Base-by-base conservation (phyloP, 2,797 vertebrate genomes). In the Heterohyrax brucei region DNA sequence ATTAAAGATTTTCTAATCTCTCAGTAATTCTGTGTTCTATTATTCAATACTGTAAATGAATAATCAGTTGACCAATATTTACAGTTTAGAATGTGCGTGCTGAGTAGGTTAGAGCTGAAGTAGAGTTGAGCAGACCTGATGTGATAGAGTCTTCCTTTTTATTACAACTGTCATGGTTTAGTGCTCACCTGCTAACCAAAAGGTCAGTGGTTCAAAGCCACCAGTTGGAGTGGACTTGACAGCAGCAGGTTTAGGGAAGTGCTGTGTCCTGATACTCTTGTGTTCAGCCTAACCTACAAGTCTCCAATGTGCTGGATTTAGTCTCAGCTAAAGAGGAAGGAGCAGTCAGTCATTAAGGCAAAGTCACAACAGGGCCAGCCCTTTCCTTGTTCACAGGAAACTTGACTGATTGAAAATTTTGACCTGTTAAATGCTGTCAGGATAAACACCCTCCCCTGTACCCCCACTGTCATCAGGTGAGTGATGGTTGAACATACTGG, bases 381-480 rank as follows among this genome's bases (percentile, higher is more conserved):
- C 48, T 91, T 96, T 89, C 59, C 75, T 93, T 91, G 16, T 91
- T 84, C 91, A 2, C 61, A 96, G 90, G 76, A 96, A 97, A 59
- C 30, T 77, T 89, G 16, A 94, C 13, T 70, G 81, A 22, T 18
- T 73, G 22, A 96, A 85, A 78, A 39, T 68, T 94, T 61, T 93
- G 66, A 85, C 81, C 26, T 89, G 50, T 88, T n/a, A 87, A 59
- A 72, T 1, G 79, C 28, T 64, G 28, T 93, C 61, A 88, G 76
- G 24, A 86, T 62, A 93, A 44, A 80, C 59, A 91, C 3, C 53
- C 4, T 24, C 46, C 56, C 46, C 9, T 39, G 39, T 39, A 44
- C 59, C 44, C 7, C 53, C 12, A 39, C 39, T 39, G 39, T 39
- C 39, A 39, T 39, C 19, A 70, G 7, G 59, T 84, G 33, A 26